Percentiles rank a stretch among this genome's conserved stretches.
Evolutionary conservation across 2,888 invertebrate genomes (phyloP).

Genomic region (Mimumesa dahlbomi): DNA sequence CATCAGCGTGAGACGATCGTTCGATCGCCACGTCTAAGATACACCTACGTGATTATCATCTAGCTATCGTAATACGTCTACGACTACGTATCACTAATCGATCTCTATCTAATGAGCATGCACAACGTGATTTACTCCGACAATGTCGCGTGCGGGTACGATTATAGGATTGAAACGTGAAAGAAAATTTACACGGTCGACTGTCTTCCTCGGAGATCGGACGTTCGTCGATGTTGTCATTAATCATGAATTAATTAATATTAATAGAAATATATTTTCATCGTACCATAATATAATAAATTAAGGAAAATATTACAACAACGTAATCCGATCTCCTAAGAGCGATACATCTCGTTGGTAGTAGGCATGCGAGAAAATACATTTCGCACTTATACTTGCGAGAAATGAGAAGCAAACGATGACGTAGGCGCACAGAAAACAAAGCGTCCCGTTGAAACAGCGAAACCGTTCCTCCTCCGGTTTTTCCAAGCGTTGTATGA

Average conservation of each 20-base stretch:
- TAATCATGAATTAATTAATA: too few relatives aligned
- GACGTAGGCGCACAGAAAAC: conserved; percentile 11
- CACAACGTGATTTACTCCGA: conserved; percentile 22
- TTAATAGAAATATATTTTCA: too few relatives aligned
- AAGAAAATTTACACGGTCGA: too few relatives aligned
- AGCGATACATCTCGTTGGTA: too few relatives aligned
- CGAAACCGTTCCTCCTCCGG: background rate
- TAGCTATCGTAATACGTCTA: conserved; percentile 6
- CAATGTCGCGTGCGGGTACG: conserved; percentile 40
- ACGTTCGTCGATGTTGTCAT: too few relatives aligned
- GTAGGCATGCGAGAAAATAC: background rate
- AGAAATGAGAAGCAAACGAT: conserved; percentile 8
- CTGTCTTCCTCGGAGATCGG: too few relatives aligned
- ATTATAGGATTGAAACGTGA: too few relatives aligned
- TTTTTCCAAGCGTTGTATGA: too few relatives aligned
- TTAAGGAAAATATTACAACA: too few relatives aligned
- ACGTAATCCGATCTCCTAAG: background rate
- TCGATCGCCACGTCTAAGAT: conserved; percentile 10
- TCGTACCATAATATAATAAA: too few relatives aligned
- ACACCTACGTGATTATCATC: conserved; percentile 11
- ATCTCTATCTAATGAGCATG: conserved; percentile 35
- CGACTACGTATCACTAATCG: too few relatives aligned
- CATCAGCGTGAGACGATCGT: conserved; percentile 6
- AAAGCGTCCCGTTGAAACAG: conserved; percentile 16
- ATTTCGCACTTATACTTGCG: conserved; percentile 1